A percentile compares a stretch with the other conserved stretches of the same genome.
Evolutionary conservation across 2,113 vertebrate genomes (phyloP).

Genomic region (Myrmecophaga tridactyla): DNA sequence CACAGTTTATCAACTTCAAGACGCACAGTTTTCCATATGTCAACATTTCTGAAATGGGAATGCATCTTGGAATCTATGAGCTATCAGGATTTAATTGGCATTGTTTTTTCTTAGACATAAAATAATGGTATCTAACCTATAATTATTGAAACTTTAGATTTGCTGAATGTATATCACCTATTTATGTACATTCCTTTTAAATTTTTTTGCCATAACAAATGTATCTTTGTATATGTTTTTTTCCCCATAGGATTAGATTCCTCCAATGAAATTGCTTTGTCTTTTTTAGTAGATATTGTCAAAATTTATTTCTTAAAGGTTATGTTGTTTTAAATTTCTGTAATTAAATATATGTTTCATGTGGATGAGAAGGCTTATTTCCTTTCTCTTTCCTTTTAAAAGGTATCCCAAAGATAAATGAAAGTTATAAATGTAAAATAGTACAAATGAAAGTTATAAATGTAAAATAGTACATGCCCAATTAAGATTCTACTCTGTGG

Average conservation of each 20-base stretch:
- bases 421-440: neutral
- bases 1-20: neutral
- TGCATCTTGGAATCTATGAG: neutral
- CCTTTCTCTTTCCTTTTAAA: neutral
- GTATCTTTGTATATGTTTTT: neutral
- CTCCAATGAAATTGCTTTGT: neutral
- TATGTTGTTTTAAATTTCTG: neutral
- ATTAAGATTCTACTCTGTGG: neutral
- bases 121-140: neutral
- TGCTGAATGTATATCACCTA: neutral
- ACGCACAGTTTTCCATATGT: neutral
- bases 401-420: neutral
- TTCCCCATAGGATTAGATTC: neutral
- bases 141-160: neutral
- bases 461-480: neutral
- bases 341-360: neutral
- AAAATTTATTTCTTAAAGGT: neutral
- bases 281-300: slow-evolving; percentile 25
- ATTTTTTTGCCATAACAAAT: neutral
- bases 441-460: neutral
- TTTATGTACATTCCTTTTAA: neutral
- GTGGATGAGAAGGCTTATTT: neutral
- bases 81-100: neutral
- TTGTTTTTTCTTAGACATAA: neutral
- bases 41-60: neutral